A percentile compares a stretch with the other conserved stretches of the same genome.
phyloP scores from a whole-genome alignment of 2,113 vertebrate species.

The Rhombomys opimus region DNA sequence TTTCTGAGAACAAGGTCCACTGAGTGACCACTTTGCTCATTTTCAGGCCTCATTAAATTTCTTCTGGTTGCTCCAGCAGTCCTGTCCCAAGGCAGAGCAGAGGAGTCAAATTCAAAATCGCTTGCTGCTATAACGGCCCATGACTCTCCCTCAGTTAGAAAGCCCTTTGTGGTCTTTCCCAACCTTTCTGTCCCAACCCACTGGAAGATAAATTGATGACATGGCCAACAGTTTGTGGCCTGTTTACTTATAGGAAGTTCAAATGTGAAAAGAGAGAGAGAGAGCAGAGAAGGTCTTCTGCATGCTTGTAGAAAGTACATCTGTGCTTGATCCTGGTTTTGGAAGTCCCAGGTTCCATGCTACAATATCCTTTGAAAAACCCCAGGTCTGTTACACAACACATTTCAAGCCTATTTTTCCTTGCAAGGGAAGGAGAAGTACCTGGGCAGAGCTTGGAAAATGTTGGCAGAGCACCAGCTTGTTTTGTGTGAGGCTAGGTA shows the following conservation, averaged over 20 bases:
- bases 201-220: background rate
- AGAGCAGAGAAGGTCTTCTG: background rate
- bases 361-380: constrained; percentile 46
- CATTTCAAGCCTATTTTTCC: constrained; percentile 66
- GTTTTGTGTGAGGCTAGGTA: constrained; percentile 63
- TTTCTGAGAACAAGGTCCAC: background rate
- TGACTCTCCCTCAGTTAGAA: background rate
- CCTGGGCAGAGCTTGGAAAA: constrained; percentile 43
- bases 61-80: background rate
- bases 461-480: constrained; percentile 51
- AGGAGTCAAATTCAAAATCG: background rate
- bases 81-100: background rate
- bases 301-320: constrained; percentile 8
- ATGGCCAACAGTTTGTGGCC: background rate
- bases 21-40: background rate
- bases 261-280: background rate
- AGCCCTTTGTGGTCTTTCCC: background rate
- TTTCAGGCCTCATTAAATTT: background rate
- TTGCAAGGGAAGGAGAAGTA: constrained; percentile 12
- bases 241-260: background rate
- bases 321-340: background rate
- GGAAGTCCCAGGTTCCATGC: constrained; percentile 51
- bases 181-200: background rate
- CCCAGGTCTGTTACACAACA: constrained; percentile 67
- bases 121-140: background rate